These are phyloP conservation scores for Seira musarum DNA, from an alignment of 2,888 invertebrate genomes.

Conservation along the genomic window DNA sequence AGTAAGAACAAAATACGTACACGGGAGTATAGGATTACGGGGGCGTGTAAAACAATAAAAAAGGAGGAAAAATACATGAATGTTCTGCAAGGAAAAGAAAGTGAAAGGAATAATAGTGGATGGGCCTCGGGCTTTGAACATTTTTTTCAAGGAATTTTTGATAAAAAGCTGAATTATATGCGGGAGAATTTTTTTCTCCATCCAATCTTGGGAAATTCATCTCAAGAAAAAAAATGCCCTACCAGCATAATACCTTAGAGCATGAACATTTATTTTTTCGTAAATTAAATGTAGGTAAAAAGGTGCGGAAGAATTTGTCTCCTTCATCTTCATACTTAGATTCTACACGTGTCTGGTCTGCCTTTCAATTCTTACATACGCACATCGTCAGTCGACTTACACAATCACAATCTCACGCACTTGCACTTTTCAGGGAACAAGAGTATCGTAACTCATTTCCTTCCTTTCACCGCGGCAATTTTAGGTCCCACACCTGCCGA, in stretches of 20 bases:
- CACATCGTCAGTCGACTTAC: background rate
- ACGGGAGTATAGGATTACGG: slow-evolving; percentile 14
- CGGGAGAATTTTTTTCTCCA: background rate
- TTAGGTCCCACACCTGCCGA: slow-evolving; percentile 82
- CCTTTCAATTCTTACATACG: no score
- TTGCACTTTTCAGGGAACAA: background rate
- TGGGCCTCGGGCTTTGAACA: background rate
- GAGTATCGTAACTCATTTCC: slow-evolving; percentile 71
- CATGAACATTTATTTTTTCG: no score
- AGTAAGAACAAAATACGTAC: slow-evolving; percentile 9
- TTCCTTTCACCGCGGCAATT: slow-evolving; percentile 77
- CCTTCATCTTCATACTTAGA: background rate
- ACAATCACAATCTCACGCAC: background rate
- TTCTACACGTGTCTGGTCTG: background rate
- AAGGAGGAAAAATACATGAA: background rate
- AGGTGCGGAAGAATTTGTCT: slow-evolving; percentile 4
- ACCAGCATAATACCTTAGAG: background rate
- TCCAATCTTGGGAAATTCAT: no score
- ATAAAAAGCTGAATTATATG: background rate
- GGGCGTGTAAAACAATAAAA: slow-evolving; percentile 40
- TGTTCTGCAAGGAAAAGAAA: background rate
- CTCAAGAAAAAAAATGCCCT: background rate
- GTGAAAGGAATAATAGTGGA: background rate
- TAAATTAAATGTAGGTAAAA: background rate
- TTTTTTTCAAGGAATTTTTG: background rate